Conservation (phyloP, 1,140 invertebrate species). For the Batillaria attramentaria region DNA sequence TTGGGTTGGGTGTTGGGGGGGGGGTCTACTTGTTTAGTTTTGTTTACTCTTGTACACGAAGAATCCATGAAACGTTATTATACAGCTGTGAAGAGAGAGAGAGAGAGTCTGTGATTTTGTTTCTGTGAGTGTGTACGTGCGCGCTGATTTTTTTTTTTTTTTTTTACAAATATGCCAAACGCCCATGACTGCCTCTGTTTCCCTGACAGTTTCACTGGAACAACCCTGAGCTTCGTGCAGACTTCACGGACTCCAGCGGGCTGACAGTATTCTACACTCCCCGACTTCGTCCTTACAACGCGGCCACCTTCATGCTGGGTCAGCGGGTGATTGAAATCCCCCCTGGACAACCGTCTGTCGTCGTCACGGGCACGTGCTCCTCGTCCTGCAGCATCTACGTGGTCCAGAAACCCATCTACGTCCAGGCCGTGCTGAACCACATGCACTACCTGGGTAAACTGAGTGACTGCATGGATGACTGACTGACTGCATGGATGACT, state of each 20-base stretch:
- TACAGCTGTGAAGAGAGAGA: too few species aligned
- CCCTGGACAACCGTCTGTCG: constrained; percentile 10
- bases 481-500: too few species aligned
- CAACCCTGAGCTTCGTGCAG: constrained; percentile 38
- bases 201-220: constrained; percentile 56
- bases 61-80: too few species aligned
- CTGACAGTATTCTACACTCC: constrained; percentile 43
- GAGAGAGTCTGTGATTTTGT: too few species aligned
- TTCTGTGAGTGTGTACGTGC: too few species aligned
- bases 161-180: too few species aligned
- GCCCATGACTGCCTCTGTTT: too few species aligned
- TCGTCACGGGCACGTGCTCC: constrained; percentile 34
- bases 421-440: constrained; percentile 46
- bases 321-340: constrained; percentile 46
- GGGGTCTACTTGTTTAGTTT: too few species aligned
- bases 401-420: constrained; percentile 37
- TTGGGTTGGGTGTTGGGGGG: too few species aligned
- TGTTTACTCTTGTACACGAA: too few species aligned
- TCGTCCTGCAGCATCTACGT: constrained; percentile 33
- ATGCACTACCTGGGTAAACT: constrained; percentile 54
- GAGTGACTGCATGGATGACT: too few species aligned
- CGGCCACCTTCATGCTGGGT: constrained; percentile 39
- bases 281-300: constrained; percentile 30
- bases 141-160: too few species aligned
- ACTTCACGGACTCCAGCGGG: constrained; percentile 44